Conservation (phyloP, 2,797 vertebrate genomes). For the Rhinichthys osculus region DNA sequence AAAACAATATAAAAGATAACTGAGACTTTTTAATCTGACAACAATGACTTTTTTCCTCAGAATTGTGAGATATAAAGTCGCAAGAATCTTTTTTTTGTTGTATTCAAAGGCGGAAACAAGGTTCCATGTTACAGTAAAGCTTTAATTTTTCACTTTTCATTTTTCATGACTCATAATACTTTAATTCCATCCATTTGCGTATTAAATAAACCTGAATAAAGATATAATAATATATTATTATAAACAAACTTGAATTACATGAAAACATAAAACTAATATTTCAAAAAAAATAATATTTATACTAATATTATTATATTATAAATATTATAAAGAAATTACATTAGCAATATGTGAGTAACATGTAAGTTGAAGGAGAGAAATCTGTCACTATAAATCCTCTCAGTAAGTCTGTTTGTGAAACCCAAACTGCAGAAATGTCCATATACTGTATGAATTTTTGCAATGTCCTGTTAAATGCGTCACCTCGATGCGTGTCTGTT, state of each 20-base stretch:
- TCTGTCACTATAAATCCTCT: background rate
- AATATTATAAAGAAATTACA: background rate
- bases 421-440: background rate
- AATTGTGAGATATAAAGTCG: too few species aligned
- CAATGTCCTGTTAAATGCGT: background rate
- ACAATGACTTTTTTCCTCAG: background rate
- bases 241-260: background rate
- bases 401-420: background rate
- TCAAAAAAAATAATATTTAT: background rate
- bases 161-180: background rate
- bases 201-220: background rate
- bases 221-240: background rate
- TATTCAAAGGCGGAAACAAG: too few species aligned
- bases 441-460: background rate
- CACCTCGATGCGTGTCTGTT: background rate
- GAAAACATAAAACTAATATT: background rate
- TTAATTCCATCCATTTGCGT: background rate
- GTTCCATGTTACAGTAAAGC: background rate
- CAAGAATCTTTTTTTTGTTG: too few species aligned
- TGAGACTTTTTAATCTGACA: background rate
- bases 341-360: background rate
- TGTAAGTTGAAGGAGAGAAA: background rate
- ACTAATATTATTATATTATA: background rate
- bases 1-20: too few species aligned
- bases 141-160: background rate